Percentiles rank a stretch among this genome's conserved stretches.
phyloP scores from a whole-genome alignment of 1,140 invertebrate species.

The fruit fly (Drosophila melanogaster) region DNA sequence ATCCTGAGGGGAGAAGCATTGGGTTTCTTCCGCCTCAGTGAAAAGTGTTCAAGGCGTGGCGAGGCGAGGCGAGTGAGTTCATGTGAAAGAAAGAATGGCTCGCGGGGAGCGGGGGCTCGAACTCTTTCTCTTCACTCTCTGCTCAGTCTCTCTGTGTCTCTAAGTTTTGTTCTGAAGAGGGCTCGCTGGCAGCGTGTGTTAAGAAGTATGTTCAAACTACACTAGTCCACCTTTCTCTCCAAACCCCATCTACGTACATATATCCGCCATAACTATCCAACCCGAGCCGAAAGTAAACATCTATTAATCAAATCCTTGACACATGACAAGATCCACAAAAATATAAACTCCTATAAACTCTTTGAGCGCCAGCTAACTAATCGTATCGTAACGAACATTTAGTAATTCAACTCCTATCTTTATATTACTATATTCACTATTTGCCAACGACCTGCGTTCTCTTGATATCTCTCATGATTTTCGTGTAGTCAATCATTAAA shows the following conservation, averaged over 20 bases:
- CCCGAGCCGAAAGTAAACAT: slow-evolving; percentile 24
- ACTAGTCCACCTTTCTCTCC: slow-evolving; percentile 59
- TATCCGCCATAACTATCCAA: slow-evolving; percentile 31
- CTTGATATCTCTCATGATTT: slow-evolving; percentile 25
- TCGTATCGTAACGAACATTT: slow-evolving; percentile 9
- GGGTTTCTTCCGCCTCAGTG: slow-evolving; percentile 37
- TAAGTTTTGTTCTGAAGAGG: slow-evolving; percentile 72
- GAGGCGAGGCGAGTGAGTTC: slow-evolving; percentile 70
- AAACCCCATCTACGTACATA: slow-evolving; percentile 24
- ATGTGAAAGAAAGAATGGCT: slow-evolving; percentile 47
- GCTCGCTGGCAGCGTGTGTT: slow-evolving; percentile 82
- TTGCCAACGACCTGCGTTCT: slow-evolving; percentile 35
- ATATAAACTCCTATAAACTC: slow-evolving; percentile 13
- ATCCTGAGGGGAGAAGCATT: slow-evolving; percentile 30
- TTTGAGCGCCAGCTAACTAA: slow-evolving; percentile 33
- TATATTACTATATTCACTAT: slow-evolving; percentile 10
- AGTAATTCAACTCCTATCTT: slow-evolving; percentile 3
- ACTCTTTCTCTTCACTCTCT: slow-evolving; percentile 35
- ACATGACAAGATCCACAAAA: slow-evolving; percentile 13
- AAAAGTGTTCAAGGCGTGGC: slow-evolving; percentile 42
- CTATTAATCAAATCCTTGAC: slow-evolving; percentile 17
- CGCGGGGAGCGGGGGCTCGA: slow-evolving; percentile 41
- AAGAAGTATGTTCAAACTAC: slow-evolving; percentile 83
- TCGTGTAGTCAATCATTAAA: slow-evolving; percentile 26
- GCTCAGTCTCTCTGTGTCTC: slow-evolving; percentile 36